Base-by-base conservation (phyloP, 2,113 vertebrate genomes). In the Ranitomeya imitator region DNA sequence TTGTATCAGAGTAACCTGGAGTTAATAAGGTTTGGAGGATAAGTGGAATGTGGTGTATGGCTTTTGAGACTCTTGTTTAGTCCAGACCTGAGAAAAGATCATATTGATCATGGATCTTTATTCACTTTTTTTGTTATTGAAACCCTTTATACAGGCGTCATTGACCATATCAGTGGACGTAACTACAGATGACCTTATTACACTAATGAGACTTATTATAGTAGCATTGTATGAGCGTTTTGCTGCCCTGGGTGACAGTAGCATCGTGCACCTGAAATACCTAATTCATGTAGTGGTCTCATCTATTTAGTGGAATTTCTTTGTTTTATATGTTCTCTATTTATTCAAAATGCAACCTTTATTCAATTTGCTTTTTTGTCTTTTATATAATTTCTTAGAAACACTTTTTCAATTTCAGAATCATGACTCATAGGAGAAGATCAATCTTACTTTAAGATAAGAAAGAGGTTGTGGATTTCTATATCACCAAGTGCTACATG, bases 201-300 rank as follows among this genome's bases (percentile, higher is more conserved):
- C 79, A 81, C 86, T 88, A 88, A 88, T 88, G 67, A 88, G 79
- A 15, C 45, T 79, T 31, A 71, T 57, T 80, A 51, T 23, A 80
- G 52, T 8, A 45, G 86, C 45, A 85, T 12, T 67, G 7, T n/a
- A 31, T 31, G 4, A 57, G 57, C 23, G 5, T 65, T 52, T 61
- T n/a, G 14, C 76, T 55, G 16, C 77, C 77, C 85, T 13, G 55
- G 52, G 85, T 52, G 80, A 80, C 85, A 55, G 61, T 80, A 80
- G 23, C 51, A 45, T 71, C 23, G 26, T 73, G 51, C 51, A 12
- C 12, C 15, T 14, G n/a, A 4, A 54, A 71, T 84, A 84, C 14
- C 45, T 52, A 51, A 26, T 18, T 37, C 15, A 1, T 11, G 9
- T 60, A 23, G 18, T 60, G 31, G 23, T n/a, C 21, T 52, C 31